Evolutionary conservation across 2,113 vertebrate species (phyloP), one percentile per base, ranked within the genome.

Genomic region (Camelus dromedarius): DNA sequence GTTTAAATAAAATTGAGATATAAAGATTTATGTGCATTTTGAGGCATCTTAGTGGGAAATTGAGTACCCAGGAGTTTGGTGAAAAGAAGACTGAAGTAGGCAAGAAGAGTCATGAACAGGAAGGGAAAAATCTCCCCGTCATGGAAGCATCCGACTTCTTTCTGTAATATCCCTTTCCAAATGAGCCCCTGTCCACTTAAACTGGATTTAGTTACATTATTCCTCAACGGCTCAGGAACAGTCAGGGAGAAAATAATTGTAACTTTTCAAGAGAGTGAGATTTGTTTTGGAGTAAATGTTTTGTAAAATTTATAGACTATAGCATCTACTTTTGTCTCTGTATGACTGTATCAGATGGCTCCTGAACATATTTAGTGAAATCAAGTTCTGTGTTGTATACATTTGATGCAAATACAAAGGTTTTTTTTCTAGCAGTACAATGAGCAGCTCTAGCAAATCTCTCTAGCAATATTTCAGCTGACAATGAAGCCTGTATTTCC

Each of bases 221-320:
- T 85, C 62, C 67, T 70, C 48, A 52, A 48, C 52, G 73, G 46
- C 42, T 76, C 35, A 11, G 70, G 52, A 90, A 15, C 58, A 67
- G n/a, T 76, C 52, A n/a, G 12, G 32, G 35, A n/a, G 62, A 54
- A 26, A 67, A 67, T 58, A 67, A 91, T 87, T 62, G 64, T 16
- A 84, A 13, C 42, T 80, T 92, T 77, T 69, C 48, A 50, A 80
- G 50, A 95, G 58, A 64, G 11, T 19, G 64, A 28, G 80, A 19
- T 16, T 89, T 93, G 60, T 86, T 92, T 86, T 69, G 72, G 97
- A 91, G 24, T 93, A 89, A 91, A 42, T 89, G 67, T 89, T 91
- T 91, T 64, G 4, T 81, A 76, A 84, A 81, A 70, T 92, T 32
- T 91, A 22, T 52, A 56, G 60, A 64, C 15, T 54, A 18, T 30